These are phyloP conservation scores for Thereuonema tuberculata DNA, from an alignment of 1,140 invertebrate genomes.

Conservation along the genomic window DNA sequence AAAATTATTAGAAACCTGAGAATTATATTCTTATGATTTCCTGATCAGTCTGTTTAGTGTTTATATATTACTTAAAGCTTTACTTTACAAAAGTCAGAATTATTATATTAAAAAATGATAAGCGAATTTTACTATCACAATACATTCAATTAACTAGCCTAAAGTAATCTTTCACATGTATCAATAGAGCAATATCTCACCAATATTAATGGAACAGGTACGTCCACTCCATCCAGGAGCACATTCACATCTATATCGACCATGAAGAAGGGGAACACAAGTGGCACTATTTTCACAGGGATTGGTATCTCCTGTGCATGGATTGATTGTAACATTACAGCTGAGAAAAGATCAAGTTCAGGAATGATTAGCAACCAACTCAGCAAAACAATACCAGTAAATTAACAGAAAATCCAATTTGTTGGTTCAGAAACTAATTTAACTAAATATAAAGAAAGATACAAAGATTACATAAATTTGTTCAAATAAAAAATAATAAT, in stretches of 20 bases:
- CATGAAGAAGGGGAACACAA: constrained; percentile 67
- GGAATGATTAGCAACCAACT: no score
- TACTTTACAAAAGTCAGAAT: no score
- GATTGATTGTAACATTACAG: constrained; percentile 45
- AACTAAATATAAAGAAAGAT: no score
- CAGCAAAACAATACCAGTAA: no score
- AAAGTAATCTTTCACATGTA: not conserved
- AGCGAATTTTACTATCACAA: no score
- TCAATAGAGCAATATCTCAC: constrained; percentile 22
- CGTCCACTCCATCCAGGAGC: constrained; percentile 86
- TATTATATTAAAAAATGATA: no score
- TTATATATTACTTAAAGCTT: no score
- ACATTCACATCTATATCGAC: constrained; percentile 86
- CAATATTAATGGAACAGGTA: constrained; percentile 81
- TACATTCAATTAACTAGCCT: constrained; percentile 1
- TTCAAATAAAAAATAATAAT: not conserved
- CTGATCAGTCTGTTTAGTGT: no score
- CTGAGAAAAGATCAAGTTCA: constrained; percentile 3
- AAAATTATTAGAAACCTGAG: no score
- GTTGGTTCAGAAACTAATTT: no score
- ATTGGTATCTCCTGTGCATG: constrained; percentile 70
- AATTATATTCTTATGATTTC: no score
- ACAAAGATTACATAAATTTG: no score
- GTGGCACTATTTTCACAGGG: constrained; percentile 79
- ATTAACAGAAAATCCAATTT: not conserved